A percentile compares a stretch with the other conserved stretches of the same genome.
phyloP scores from a whole-genome alignment of 1,140 invertebrate genomes.

The Drosophila tropicalis region DNA sequence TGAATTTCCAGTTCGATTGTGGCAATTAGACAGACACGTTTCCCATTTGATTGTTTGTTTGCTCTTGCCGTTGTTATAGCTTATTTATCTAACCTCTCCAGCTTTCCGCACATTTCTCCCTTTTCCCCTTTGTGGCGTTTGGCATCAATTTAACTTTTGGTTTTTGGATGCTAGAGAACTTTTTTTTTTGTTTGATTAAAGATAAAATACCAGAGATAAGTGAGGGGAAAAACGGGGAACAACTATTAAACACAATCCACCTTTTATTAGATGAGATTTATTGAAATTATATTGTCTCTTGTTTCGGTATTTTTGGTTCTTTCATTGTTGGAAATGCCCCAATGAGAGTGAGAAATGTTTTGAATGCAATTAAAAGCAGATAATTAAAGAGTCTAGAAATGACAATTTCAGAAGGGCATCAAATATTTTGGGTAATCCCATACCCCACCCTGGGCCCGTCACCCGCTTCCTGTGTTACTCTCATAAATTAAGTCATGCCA shows the following conservation, averaged over 20 bases:
- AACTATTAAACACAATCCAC: neutral
- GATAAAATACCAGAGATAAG: neutral
- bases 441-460: neutral
- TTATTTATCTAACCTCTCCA: neutral
- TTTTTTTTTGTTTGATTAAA: neutral
- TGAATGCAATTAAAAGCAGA: no score
- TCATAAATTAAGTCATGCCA: conserved; percentile 3
- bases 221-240: neutral
- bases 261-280: no score
- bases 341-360: no score
- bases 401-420: neutral
- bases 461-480: neutral
- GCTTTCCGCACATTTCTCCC: neutral
- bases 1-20: conserved; percentile 8
- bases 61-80: neutral
- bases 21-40: conserved; percentile 11
- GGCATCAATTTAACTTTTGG: neutral
- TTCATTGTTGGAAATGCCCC: no score
- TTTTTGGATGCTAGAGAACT: neutral
- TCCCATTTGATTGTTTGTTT: conserved; percentile 7
- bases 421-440: neutral
- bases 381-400: no score
- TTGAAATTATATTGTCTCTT: no score
- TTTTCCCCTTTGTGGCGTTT: no score
- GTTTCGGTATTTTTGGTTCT: no score